These are phyloP conservation scores for Aphelenchoides avenae DNA, from an alignment of 1,140 invertebrate species.

Conservation along the genomic window DNA sequence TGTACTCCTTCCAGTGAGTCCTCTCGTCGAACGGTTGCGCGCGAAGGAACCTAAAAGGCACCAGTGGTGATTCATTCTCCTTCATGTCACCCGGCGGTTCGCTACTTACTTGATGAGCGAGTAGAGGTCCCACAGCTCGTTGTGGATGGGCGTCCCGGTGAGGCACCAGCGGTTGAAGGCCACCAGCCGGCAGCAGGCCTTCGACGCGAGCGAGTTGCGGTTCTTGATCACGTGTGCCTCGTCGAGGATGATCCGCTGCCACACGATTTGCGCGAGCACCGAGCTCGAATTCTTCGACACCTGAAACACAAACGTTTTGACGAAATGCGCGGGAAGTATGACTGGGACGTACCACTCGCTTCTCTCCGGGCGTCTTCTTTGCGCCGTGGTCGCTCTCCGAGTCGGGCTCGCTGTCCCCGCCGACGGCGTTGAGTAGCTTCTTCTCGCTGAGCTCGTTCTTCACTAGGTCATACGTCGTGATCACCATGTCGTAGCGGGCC, in stretches of 20 bases:
- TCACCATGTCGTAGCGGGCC: slow-evolving; percentile 63
- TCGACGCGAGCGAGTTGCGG: slow-evolving; percentile 71
- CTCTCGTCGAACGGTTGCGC: slow-evolving; percentile 67
- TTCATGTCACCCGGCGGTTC: background rate
- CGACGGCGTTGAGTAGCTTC: slow-evolving; percentile 18
- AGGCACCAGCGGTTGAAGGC: slow-evolving; percentile 72
- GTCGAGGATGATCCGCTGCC: slow-evolving; percentile 82
- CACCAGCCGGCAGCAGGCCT: slow-evolving; percentile 69
- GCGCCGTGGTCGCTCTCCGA: no score
- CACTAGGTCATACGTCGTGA: slow-evolving; percentile 64
- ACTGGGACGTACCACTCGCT: slow-evolving; percentile 28
- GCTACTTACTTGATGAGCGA: slow-evolving; percentile 68
- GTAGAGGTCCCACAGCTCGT: slow-evolving; percentile 82
- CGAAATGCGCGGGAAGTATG: no score
- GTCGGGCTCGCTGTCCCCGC: background rate
- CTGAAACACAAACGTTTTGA: slow-evolving; percentile 17
- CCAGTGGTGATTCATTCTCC: no score
- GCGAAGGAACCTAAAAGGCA: slow-evolving; percentile 60
- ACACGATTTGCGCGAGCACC: slow-evolving; percentile 68
- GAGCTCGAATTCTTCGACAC: slow-evolving; percentile 31
- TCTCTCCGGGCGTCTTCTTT: slow-evolving; percentile 47
- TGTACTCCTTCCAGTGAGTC: slow-evolving; percentile 64
- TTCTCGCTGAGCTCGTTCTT: slow-evolving; percentile 61
- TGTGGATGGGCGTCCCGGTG: slow-evolving; percentile 91
- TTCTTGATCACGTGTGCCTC: slow-evolving; percentile 88